A percentile compares a stretch with the other conserved stretches of the same genome.
phyloP scores from a whole-genome alignment of 2,113 vertebrate genomes.

The Myotis davidii region DNA sequence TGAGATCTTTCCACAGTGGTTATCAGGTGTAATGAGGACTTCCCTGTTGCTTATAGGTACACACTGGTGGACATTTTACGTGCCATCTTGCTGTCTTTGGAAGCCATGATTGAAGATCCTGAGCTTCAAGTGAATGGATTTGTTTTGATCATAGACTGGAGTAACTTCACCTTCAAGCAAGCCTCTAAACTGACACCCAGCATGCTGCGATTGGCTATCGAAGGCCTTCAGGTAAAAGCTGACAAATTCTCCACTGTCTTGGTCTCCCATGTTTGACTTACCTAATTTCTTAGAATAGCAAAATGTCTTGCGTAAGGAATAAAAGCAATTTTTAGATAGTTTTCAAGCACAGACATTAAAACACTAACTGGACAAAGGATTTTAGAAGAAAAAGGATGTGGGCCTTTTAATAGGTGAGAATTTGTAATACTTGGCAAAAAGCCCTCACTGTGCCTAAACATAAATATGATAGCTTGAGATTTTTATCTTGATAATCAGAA shows the following conservation, averaged over 20 bases:
- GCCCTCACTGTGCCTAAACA: neutral
- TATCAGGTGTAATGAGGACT: conserved; percentile 54
- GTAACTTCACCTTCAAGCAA: conserved; percentile 99
- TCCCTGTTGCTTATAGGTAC: conserved; percentile 87
- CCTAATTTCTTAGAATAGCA: neutral
- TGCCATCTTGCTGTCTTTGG: conserved; percentile 96
- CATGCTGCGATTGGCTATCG: conserved; percentile 97
- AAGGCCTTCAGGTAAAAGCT: conserved; percentile 94
- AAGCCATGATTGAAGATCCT: conserved; percentile 98
- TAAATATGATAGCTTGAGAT: neutral
- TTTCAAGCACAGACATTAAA: neutral
- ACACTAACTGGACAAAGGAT: neutral
- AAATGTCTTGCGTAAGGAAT: neutral
- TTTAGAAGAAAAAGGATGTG: neutral
- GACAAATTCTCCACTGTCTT: neutral
- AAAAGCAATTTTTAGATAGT: neutral
- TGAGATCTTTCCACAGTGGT: neutral
- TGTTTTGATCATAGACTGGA: conserved; percentile 99
- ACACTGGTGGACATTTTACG: conserved; percentile 98
- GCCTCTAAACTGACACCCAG: conserved; percentile 98
- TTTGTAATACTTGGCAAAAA: neutral
- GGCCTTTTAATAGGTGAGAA: neutral
- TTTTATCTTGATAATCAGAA: conserved; percentile 6
- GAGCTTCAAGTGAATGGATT: conserved; percentile 99
- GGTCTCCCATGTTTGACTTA: neutral